Conservation (phyloP, 2,797 vertebrate species). For the Anabacerthia variegaticeps region DNA sequence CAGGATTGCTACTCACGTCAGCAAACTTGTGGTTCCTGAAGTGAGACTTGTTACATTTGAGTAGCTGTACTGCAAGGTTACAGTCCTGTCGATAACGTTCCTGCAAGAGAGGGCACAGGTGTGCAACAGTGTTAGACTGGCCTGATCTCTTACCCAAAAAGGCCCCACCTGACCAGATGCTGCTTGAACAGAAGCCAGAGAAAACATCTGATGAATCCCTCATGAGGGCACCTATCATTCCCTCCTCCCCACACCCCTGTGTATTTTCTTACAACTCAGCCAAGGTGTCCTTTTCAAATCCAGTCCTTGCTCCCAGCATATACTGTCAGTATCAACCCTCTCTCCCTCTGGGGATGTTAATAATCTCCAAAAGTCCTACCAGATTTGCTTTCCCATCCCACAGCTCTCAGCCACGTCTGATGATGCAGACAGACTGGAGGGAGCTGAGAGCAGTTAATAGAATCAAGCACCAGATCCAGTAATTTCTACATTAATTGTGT, state of each 20-base stretch:
- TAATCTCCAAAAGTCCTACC: not conserved
- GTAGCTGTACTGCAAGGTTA: slow-evolving; percentile 94
- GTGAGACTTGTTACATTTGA: slow-evolving; percentile 98
- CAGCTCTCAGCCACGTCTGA: not conserved
- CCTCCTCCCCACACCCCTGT: not conserved
- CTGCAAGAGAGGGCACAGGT: slow-evolving; percentile 71
- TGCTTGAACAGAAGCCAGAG: not conserved
- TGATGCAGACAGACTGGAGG: not conserved
- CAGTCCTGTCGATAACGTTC: slow-evolving; percentile 96
- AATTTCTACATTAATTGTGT: not conserved
- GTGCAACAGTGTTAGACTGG: not conserved
- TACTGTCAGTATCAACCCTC: not conserved
- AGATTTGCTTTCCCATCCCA: not conserved
- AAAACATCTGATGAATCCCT: not conserved
- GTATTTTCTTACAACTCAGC: not conserved
- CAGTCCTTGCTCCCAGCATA: not conserved
- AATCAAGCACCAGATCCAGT: not conserved
- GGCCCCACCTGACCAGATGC: not conserved
- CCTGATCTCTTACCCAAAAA: not conserved
- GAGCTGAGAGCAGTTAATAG: not conserved
- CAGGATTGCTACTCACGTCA: slow-evolving; percentile 84
- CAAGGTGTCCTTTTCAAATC: not conserved
- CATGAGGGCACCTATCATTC: not conserved
- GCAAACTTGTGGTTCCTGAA: slow-evolving; percentile 98
- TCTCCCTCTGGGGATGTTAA: not conserved